phyloP scores from a whole-genome alignment of 2,888 invertebrate species.

The Pristionchus fissidentatus region DNA sequence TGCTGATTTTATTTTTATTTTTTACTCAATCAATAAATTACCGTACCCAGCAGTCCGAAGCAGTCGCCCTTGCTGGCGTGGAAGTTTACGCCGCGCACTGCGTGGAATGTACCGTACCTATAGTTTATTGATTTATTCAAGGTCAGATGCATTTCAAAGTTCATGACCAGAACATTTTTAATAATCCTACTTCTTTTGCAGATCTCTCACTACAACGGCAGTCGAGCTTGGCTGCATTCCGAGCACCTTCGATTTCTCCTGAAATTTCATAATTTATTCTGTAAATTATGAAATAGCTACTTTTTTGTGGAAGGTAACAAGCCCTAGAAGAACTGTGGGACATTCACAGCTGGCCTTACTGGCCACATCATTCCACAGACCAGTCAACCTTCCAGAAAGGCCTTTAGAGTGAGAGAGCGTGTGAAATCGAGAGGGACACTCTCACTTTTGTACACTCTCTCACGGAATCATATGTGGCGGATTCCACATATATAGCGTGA shows the following conservation, averaged over 20 bases:
- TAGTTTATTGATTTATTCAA: background rate
- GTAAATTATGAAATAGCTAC: constrained; percentile 49
- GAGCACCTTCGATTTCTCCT: constrained; percentile 60
- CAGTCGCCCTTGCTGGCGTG: constrained; percentile 65
- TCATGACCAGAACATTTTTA: background rate
- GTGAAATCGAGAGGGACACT: too few relatives aligned
- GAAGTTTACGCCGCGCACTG: constrained; percentile 63
- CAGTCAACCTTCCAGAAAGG: too few relatives aligned
- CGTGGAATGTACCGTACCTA: constrained; percentile 31
- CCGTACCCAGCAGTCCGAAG: constrained; percentile 65
- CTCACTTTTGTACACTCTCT: too few relatives aligned
- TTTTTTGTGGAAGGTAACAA: too few relatives aligned
- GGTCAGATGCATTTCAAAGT: background rate
- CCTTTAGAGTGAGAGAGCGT: too few relatives aligned
- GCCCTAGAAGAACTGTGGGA: too few relatives aligned
- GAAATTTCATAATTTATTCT: too few relatives aligned
- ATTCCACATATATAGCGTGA: too few relatives aligned
- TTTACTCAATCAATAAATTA: background rate
- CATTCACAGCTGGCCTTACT: too few relatives aligned
- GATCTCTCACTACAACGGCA: constrained; percentile 59
- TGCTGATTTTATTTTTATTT: too few relatives aligned
- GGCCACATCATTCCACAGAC: too few relatives aligned
- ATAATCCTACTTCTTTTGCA: constrained; percentile 57
- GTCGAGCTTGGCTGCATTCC: constrained; percentile 36
- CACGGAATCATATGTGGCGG: too few relatives aligned